Conservation (phyloP, 2,797 vertebrate genomes). For the Halcyon chelicuti region DNA sequence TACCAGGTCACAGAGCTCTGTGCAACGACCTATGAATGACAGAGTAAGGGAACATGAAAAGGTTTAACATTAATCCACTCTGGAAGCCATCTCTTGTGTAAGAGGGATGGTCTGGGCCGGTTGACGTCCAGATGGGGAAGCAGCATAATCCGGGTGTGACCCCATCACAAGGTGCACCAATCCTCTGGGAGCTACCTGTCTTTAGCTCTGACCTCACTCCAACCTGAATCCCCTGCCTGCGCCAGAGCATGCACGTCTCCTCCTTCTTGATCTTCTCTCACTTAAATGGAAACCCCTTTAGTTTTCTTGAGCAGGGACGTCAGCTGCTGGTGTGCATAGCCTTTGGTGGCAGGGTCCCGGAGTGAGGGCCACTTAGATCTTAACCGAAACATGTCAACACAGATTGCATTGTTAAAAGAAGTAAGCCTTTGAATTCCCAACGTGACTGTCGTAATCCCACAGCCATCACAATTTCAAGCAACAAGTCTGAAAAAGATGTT, state of each 20-base stretch:
- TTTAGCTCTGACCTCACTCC: neutral
- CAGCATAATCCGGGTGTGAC: neutral
- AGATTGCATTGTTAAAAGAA: neutral
- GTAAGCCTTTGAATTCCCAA: neutral
- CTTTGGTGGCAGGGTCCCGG: neutral
- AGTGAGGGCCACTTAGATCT: neutral
- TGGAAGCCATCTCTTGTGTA: neutral
- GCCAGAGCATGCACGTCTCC: neutral
- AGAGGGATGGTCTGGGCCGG: neutral
- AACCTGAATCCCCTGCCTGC: neutral
- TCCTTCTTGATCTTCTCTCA: neutral
- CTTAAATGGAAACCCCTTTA: neutral
- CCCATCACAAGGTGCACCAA: neutral
- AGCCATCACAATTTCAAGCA: neutral
- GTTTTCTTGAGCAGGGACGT: neutral
- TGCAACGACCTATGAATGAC: no score
- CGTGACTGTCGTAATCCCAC: neutral
- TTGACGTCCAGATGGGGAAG: neutral
- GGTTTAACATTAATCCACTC: neutral
- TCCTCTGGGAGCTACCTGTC: neutral
- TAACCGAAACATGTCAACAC: neutral
- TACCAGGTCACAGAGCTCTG: neutral
- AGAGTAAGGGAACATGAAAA: neutral
- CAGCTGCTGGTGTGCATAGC: neutral
- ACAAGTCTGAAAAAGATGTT: neutral